phyloP scores from a whole-genome alignment of 2,113 vertebrate species.

The Saccopteryx bilineata region DNA sequence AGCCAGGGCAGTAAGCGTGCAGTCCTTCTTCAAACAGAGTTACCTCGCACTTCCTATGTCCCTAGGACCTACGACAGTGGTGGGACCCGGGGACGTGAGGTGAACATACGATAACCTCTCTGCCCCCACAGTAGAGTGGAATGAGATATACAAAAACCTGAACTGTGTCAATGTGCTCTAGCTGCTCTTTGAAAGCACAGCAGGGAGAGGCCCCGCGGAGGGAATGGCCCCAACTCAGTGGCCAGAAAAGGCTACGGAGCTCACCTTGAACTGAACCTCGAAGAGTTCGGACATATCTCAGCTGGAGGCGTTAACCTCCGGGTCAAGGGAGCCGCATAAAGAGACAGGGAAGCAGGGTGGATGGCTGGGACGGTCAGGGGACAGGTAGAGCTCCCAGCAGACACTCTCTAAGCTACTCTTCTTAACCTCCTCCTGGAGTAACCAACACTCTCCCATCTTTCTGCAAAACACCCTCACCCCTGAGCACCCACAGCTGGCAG shows the following conservation, averaged over 20 bases:
- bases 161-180: not conserved
- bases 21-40: not conserved
- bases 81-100: not conserved
- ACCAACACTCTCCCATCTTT: not conserved
- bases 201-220: not conserved
- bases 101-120: conserved; percentile 12
- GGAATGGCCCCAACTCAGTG: not conserved
- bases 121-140: not conserved
- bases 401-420: not conserved
- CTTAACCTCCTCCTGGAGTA: not conserved
- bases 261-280: not conserved
- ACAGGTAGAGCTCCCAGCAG: not conserved
- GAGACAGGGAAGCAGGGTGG: not conserved
- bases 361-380: not conserved
- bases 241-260: not conserved
- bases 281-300: not conserved
- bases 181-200: not conserved
- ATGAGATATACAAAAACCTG: not conserved
- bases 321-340: not conserved
- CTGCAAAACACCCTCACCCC: not conserved
- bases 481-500: not conserved
- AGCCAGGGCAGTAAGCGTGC: not conserved
- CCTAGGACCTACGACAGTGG: not conserved
- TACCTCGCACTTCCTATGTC: not conserved
- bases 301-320: not conserved